Base-by-base conservation (phyloP, 2,888 invertebrate genomes). In the Tiphia femorata region DNA sequence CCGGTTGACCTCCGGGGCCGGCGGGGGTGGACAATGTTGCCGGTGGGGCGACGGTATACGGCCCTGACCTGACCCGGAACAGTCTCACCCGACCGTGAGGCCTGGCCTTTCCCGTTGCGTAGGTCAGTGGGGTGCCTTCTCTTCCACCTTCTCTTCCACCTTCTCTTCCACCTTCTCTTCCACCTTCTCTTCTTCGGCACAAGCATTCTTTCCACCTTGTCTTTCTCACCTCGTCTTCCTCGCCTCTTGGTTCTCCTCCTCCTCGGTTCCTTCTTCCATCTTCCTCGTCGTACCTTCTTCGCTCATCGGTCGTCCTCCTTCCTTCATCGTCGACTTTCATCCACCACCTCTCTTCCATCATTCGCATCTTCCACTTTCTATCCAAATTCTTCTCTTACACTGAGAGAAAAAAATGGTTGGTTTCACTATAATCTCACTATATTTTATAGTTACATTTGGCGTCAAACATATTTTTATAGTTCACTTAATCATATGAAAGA, bases 31-130 rank as follows among this genome's bases (percentile, higher is more conserved):
- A 33, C 33, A 33, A 33, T 33, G 33, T 33, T 33, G 17, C 20
- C 19, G 33, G 7, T 33, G 19, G 23, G 17, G 33, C 25, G 33
- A 49, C 52, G 52, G 53, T 50, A 47, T 60, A 67, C 70, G 76
- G 67, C 78, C 75, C 72, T 78, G 78, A 76, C 77, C 77, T 66
- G 76, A 63, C 70, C 64, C 67, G 64, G 56, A 7, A 10, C 17
- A 21, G 16, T 49, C 47, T 46, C 62, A 53, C 49, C 55, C 61
- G 62, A 62, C 55, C 59, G 58, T 56, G 56, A 53, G 67, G 61
- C 67, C 56, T 48, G 53, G 63, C 53, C 60, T 63, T 67, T 67
- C 65, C 72, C 68, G 68, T 71, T 73, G 76, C 75, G 74, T 74
- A 73, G 79, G 77, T 78, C 77, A 78, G 73, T 70, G 67, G 53